These are phyloP conservation scores for Gorsachius magnificus DNA, from an alignment of 2,797 vertebrate species.

Conservation along the genomic window DNA sequence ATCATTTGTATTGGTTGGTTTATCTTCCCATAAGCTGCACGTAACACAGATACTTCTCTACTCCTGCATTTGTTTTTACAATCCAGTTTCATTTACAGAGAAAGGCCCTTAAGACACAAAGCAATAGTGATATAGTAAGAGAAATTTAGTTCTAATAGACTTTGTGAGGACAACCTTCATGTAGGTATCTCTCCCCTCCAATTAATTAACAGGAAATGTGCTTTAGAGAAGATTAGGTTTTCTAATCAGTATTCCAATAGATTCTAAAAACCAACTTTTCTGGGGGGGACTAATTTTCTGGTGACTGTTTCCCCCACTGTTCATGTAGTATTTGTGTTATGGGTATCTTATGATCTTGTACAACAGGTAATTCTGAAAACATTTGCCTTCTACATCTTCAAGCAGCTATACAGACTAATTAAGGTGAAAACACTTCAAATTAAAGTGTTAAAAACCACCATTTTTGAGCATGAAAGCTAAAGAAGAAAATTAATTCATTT, in stretches of 20 bases:
- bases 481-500: background rate
- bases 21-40: background rate
- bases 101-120: background rate
- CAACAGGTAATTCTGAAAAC: background rate
- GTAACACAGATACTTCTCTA: background rate
- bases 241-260: background rate
- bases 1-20: background rate
- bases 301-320: background rate
- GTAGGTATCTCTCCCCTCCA: background rate
- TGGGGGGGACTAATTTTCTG: background rate
- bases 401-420: background rate
- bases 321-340: background rate
- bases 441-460: background rate
- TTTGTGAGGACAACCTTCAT: background rate
- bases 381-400: background rate
- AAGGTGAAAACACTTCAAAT: background rate
- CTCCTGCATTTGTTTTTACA: background rate
- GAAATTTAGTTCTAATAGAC: background rate
- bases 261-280: background rate
- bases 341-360: background rate
- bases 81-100: background rate
- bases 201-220: background rate
- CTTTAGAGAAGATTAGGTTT: background rate
- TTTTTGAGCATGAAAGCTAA: background rate
- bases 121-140: background rate